These are phyloP conservation scores for Phalacrocorax aristotelis DNA, from an alignment of 2,113 vertebrate species.

Conservation along the genomic window DNA sequence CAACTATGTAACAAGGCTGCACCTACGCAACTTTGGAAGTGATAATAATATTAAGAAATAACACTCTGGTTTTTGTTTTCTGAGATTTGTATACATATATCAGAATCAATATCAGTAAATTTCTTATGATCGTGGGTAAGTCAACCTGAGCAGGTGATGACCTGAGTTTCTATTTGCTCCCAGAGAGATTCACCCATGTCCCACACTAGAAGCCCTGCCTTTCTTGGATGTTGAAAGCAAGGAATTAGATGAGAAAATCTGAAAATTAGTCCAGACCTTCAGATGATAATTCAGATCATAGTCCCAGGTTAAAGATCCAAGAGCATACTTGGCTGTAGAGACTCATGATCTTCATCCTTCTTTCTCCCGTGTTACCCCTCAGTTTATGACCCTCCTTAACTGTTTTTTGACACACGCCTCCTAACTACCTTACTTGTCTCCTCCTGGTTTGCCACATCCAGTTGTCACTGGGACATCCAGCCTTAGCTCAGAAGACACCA, in stretches of 20 bases:
- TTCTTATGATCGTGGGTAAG: background rate
- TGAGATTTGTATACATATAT: background rate
- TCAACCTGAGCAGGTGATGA: background rate
- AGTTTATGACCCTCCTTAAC: background rate
- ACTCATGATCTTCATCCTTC: background rate
- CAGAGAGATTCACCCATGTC: background rate
- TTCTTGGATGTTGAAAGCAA: background rate
- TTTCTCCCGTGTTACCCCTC: background rate
- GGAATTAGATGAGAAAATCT: background rate
- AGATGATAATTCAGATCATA: background rate
- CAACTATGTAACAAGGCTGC: background rate
- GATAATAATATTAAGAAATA: background rate
- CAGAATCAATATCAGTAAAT: background rate
- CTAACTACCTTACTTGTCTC: background rate
- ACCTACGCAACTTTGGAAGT: background rate
- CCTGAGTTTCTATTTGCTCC: background rate
- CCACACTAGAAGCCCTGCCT: background rate
- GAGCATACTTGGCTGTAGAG: background rate
- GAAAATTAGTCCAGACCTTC: background rate
- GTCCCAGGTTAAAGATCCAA: background rate
- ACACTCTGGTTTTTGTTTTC: accelerated
- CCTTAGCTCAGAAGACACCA: background rate
- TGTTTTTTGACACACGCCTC: background rate
- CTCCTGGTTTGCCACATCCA: background rate
- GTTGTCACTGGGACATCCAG: background rate